Percentiles rank a stretch among this genome's conserved stretches.
Evolutionary conservation across 2,797 vertebrate genomes (phyloP).

Genomic region (Sebastiscus albofasciatus): DNA sequence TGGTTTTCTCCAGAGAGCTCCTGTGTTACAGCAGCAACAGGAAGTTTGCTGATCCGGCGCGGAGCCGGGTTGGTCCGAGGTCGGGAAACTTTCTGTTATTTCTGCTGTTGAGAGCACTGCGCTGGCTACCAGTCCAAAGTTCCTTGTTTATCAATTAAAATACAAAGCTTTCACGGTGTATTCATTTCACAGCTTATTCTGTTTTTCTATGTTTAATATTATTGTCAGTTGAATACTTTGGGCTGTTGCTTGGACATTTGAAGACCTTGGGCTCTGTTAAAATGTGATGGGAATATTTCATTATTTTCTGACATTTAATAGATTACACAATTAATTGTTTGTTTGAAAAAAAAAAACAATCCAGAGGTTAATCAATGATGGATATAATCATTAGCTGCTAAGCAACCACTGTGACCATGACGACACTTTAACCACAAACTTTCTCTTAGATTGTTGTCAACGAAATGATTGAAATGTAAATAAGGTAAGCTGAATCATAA

Average conservation of each 20-base stretch:
- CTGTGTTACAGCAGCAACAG: too few species aligned
- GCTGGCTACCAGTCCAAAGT: neutral
- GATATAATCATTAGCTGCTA: neutral
- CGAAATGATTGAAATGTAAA: constrained; percentile 10
- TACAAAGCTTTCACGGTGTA: neutral
- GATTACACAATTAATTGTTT: neutral
- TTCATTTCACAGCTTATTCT: neutral
- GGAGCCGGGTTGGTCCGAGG: too few species aligned
- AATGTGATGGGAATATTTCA: neutral
- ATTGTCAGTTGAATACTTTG: neutral
- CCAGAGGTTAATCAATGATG: neutral
- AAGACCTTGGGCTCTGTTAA: neutral
- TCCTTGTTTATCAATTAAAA: neutral
- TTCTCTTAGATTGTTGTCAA: neutral
- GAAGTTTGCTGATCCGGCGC: too few species aligned
- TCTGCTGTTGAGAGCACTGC: too few species aligned
- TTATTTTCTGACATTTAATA: neutral
- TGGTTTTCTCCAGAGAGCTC: too few species aligned
- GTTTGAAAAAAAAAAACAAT: neutral
- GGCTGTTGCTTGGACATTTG: neutral
- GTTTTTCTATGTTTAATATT: neutral
- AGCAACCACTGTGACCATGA: neutral
- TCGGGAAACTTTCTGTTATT: too few species aligned
- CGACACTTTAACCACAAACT: neutral
- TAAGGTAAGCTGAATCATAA: neutral